Percentiles rank a stretch among this genome's conserved stretches.
These are phyloP conservation scores for Acrobasis repandana DNA, from an alignment of 2,888 invertebrate species.

Conservation along the genomic window DNA sequence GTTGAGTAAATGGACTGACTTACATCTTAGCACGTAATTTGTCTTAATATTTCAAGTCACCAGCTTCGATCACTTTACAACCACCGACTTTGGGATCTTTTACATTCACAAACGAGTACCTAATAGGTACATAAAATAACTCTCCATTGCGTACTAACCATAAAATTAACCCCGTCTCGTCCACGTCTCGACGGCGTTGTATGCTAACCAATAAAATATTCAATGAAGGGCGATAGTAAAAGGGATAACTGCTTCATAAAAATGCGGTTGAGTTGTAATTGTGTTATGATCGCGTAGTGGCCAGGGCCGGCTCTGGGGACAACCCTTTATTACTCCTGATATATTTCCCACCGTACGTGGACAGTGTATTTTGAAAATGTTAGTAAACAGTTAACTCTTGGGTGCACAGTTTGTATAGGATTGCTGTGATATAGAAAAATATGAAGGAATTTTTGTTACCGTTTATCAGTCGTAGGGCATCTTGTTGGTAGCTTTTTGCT, in stretches of 20 bases:
- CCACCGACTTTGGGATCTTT: no score
- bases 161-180: background rate
- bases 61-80: no score
- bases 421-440: constrained; percentile 1
- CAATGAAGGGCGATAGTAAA: constrained; percentile 29
- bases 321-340: constrained; percentile 51
- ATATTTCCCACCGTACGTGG: constrained; percentile 40
- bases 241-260: constrained; percentile 51
- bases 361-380: constrained; percentile 24
- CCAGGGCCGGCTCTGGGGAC: constrained; percentile 43
- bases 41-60: no score
- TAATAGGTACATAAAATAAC: background rate
- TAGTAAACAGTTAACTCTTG: constrained; percentile 17
- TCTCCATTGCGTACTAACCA: background rate
- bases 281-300: constrained; percentile 60
- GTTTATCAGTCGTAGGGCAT: no score
- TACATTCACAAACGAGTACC: background rate
- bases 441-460: background rate
- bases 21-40: no score
- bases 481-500: no score
- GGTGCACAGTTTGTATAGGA: background rate
- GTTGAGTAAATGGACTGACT: no score
- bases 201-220: constrained; percentile 24
- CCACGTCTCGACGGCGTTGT: constrained; percentile 5
- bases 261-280: constrained; percentile 61